Evolutionary conservation across 2,888 invertebrate species (phyloP).

Genomic region (Dynastes tityus): DNA sequence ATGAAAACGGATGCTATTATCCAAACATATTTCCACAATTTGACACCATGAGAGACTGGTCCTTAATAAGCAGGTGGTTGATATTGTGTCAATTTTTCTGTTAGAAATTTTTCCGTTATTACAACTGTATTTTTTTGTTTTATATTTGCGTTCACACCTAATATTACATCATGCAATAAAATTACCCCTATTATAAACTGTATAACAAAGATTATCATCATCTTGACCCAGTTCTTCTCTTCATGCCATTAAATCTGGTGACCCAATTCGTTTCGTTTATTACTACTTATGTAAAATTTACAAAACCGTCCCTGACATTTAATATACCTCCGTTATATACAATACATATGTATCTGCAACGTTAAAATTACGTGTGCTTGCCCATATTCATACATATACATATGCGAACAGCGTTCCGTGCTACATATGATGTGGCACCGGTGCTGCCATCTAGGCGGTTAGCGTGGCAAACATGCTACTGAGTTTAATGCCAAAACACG

Average conservation of each 20-base stretch:
- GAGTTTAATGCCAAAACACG: slow-evolving; percentile 37
- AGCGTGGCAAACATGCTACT: neutral
- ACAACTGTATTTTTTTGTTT: too few relatives aligned
- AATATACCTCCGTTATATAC: neutral
- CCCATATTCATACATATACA: neutral
- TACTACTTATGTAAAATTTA: slow-evolving; percentile 3
- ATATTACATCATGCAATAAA: too few relatives aligned
- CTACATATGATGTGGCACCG: neutral
- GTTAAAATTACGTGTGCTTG: neutral
- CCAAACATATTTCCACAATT: too few relatives aligned
- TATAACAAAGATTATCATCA: neutral
- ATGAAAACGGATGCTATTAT: too few relatives aligned
- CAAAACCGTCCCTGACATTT: neutral
- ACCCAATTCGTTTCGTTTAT: neutral
- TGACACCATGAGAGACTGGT: too few relatives aligned
- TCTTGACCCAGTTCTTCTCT: slow-evolving; percentile 3
- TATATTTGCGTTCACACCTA: too few relatives aligned
- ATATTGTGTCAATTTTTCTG: too few relatives aligned
- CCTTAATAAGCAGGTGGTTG: too few relatives aligned
- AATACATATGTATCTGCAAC: too few relatives aligned
- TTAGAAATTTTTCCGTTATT: too few relatives aligned
- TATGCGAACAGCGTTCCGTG: neutral
- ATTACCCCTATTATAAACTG: too few relatives aligned
- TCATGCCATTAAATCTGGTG: neutral
- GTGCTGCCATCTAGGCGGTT: slow-evolving; percentile 7